phyloP scores from a whole-genome alignment of 2,888 invertebrate species.

The Zaprionus bogoriensis region DNA sequence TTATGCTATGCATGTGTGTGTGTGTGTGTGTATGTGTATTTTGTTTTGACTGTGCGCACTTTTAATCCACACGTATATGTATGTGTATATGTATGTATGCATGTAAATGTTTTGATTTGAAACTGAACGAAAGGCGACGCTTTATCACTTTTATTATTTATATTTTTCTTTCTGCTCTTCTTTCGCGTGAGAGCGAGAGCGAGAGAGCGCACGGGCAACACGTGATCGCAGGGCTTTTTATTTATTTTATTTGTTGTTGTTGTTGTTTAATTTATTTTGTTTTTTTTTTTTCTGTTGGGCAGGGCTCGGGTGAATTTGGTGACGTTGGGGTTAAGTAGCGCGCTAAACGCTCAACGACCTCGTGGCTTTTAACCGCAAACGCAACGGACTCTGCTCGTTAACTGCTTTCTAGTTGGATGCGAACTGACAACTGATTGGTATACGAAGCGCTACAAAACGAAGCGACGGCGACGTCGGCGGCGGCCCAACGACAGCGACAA shows the following conservation, averaged over 20 bases:
- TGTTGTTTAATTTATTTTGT: too few species aligned
- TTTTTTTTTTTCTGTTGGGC: too few species aligned
- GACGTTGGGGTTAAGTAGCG: constrained; percentile 61
- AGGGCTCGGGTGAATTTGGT: constrained; percentile 34
- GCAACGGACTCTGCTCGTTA: constrained; percentile 78
- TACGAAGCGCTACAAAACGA: constrained; percentile 48
- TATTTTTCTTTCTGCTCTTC: too few species aligned
- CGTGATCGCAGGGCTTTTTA: constrained; percentile 37
- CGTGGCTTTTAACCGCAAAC: constrained; percentile 83
- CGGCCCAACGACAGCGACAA: constrained; percentile 8
- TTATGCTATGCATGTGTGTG: constrained; percentile 15
- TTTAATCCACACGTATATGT: constrained; percentile 21
- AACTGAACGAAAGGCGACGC: constrained; percentile 7
- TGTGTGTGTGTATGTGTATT: constrained; percentile 19
- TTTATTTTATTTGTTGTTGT: too few species aligned
- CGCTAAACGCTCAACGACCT: constrained; percentile 79
- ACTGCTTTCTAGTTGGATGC: constrained; percentile 83
- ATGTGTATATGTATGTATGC: neutral
- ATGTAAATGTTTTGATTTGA: constrained; percentile 47
- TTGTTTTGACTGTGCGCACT: constrained; percentile 35
- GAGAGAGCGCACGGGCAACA: constrained; percentile 16
- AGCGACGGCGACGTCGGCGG: constrained; percentile 25
- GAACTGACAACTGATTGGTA: constrained; percentile 82
- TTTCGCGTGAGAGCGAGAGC: neutral
- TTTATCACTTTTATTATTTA: constrained; percentile 30